phyloP scores from a whole-genome alignment of 2,888 invertebrate species.

The Bugulina stolonifera region DNA sequence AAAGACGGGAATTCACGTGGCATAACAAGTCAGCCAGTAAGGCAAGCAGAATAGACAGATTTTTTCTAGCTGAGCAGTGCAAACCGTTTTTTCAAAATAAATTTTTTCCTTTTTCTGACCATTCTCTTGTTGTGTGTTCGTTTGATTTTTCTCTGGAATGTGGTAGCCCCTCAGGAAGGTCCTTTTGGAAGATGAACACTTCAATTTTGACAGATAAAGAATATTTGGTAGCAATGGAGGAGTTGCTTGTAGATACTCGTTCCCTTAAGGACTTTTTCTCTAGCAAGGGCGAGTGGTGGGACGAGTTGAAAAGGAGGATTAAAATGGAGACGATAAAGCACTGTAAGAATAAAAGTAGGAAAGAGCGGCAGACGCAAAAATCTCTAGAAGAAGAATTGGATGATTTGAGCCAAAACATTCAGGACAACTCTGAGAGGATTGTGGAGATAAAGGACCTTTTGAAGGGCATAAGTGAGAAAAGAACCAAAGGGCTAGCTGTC shows the following conservation, averaged over 20 bases:
- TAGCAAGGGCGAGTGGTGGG: neutral
- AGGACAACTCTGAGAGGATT: neutral
- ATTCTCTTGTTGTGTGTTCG: neutral
- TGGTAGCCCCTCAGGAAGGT: neutral
- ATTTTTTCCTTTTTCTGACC: constrained; percentile 8
- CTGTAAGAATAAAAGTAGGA: neutral
- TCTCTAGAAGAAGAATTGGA: too few relatives aligned
- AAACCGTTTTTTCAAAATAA: neutral
- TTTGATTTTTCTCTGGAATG: neutral
- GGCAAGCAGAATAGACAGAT: neutral
- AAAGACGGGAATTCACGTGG: neutral
- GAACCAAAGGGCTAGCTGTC: neutral
- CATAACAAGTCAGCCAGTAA: neutral
- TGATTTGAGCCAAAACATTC: too few relatives aligned
- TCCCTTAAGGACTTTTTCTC: neutral
- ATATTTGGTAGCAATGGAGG: neutral
- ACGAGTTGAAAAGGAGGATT: neutral
- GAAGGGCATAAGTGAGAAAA: too few relatives aligned
- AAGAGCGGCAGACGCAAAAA: too few relatives aligned
- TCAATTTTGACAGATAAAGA: neutral
- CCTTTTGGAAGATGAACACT: neutral
- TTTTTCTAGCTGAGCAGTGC: neutral
- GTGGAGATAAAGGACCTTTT: neutral
- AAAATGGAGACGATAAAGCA: neutral
- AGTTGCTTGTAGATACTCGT: neutral